phyloP scores from a whole-genome alignment of 2,888 invertebrate species.

The Meiosimyza decipiens region DNA sequence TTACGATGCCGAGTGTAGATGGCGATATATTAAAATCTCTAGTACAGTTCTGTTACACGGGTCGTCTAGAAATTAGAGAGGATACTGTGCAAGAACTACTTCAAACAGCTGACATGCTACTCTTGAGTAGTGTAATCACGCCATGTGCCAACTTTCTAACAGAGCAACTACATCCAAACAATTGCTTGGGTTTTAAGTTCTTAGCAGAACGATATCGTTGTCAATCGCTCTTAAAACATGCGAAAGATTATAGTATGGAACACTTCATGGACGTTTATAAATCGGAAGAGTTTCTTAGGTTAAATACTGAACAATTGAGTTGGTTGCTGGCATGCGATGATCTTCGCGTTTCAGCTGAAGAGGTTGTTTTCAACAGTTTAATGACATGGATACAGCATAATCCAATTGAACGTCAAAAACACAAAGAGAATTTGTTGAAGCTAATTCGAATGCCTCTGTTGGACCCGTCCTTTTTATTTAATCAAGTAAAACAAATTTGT shows the following conservation, averaged over 20 bases:
- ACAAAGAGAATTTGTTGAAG: too few species aligned
- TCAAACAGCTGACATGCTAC: conserved; percentile 88
- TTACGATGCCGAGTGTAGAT: conserved; percentile 69
- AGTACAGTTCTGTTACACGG: conserved; percentile 92
- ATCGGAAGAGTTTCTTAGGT: conserved; percentile 65
- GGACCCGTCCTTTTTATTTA: too few species aligned
- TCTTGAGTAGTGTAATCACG: conserved; percentile 77
- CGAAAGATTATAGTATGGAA: conserved; percentile 86
- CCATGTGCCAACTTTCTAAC: conserved; percentile 75
- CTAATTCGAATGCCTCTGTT: too few species aligned
- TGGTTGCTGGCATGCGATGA: conserved; percentile 62
- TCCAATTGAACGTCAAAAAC: too few species aligned
- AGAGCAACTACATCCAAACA: conserved; percentile 76
- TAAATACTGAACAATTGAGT: conserved; percentile 81
- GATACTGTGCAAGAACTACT: conserved; percentile 81
- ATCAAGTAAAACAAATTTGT: too few species aligned
- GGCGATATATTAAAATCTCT: conserved; percentile 86
- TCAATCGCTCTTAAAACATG: conserved; percentile 66
- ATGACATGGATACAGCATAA: too few species aligned
- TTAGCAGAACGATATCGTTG: too few species aligned
- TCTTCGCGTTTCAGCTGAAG: too few species aligned
- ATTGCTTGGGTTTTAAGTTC: too few species aligned
- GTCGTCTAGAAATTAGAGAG: conserved; percentile 66
- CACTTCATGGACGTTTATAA: conserved; percentile 81
- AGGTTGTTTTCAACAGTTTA: too few species aligned